Evolutionary conservation across 2,888 invertebrate species (phyloP), one percentile per base, ranked within the genome.

Genomic region (Cheilosia urbana): DNA sequence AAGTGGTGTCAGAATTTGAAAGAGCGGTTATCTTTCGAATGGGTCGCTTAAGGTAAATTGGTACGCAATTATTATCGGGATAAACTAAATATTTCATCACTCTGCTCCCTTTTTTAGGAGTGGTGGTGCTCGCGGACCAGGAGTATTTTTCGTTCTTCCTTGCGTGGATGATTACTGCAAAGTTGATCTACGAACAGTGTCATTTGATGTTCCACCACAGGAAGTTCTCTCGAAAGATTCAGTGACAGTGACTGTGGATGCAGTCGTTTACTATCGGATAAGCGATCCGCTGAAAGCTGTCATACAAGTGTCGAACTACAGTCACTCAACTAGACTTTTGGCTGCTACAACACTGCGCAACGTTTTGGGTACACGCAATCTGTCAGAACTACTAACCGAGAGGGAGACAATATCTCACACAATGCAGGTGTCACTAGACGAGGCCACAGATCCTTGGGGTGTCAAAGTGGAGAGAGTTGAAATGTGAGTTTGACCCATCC

Each of bases 191-290:
- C 94, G 98, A 87, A 98, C 98, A 0, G 97, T 98, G 0, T 97
- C 98, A 0, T 99, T 98, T 90, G 98, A 98, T 93, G 98, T 99
- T 0, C 98, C 98, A 55, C 98, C 98, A 0, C 98, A 99, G 93
- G 98, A 98, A 94, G 97, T 98, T 40, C 93, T 98, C 71, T 97
- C 98, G n/a, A 96, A 97, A 93, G 98, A 98, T 92, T 97, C 97
- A 0, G 98, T 98, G 37, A 98, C 98, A 0, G 98, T 98, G 0
- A 97, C 97, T 1, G 98, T 98, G 2, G 98, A 98, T 90, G 98
- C 98, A 0, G 96, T 96, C 0, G 96, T 97, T 47, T 97, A 96
- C 91, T 97, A 97, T 91, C 94, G 96, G 87, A 96, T 96, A 83
- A 96, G 95, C 89, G 95, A 96, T 90, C 96, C 96, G 0, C 91